These are phyloP conservation scores for Tuta absoluta DNA, from an alignment of 2,888 invertebrate genomes.

Conservation along the genomic window DNA sequence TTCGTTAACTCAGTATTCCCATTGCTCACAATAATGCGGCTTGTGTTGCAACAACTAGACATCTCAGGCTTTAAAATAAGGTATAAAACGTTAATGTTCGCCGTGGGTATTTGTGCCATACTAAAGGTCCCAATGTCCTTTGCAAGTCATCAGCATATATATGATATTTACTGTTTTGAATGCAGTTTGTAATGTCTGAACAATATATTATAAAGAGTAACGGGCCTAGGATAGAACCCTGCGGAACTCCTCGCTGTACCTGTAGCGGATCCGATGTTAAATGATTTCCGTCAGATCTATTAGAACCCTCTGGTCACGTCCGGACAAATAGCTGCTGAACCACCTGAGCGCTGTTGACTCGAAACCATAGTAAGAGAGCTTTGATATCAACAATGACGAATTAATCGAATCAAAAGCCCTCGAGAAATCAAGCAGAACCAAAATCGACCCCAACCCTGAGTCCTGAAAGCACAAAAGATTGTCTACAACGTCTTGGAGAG, in stretches of 20 bases:
- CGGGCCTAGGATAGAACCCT: background rate
- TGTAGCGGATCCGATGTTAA: background rate
- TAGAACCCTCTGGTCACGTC: background rate
- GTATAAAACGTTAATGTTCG: too few relatives aligned
- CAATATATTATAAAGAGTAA: background rate
- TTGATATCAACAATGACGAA: background rate
- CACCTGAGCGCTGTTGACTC: background rate
- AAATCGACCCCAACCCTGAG: background rate
- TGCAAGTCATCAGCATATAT: slow-evolving; percentile 2
- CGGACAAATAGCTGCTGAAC: background rate
- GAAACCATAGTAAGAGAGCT: slow-evolving; percentile 4
- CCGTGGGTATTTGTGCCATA: too few relatives aligned
- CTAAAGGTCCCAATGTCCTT: too few relatives aligned
- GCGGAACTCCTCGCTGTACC: slow-evolving; percentile 3
- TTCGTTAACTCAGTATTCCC: too few relatives aligned
- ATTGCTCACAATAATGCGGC: too few relatives aligned
- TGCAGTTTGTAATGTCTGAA: background rate
- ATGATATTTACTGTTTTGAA: slow-evolving; percentile 1
- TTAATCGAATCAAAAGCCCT: slow-evolving; percentile 7
- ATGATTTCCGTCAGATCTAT: background rate
- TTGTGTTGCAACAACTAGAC: too few relatives aligned
- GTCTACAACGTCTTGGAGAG: background rate
- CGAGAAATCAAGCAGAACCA: background rate
- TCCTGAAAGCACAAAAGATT: background rate
- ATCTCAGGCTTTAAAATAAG: too few relatives aligned